A percentile compares a stretch with the other conserved stretches of the same genome.
These are phyloP conservation scores for Drosophila serrata DNA, from an alignment of 1,140 invertebrate species.

Conservation along the genomic window DNA sequence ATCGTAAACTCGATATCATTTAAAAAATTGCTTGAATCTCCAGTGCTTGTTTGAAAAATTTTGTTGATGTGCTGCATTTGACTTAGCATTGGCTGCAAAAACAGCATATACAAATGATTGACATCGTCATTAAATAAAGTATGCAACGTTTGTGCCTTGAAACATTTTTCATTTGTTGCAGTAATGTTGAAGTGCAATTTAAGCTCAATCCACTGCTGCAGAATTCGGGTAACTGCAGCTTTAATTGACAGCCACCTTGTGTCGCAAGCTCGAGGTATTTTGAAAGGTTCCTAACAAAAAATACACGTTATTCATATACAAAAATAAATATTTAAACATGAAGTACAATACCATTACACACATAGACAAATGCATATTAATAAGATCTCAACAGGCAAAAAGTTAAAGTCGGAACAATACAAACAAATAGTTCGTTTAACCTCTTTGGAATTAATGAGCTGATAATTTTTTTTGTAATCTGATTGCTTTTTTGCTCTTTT, in stretches of 20 bases:
- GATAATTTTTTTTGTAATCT: background rate
- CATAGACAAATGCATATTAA: background rate
- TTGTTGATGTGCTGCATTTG: conserved; percentile 25
- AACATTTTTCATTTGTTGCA: conserved; percentile 1
- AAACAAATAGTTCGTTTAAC: background rate
- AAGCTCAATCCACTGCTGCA: background rate
- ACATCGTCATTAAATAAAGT: background rate
- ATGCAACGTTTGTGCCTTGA: conserved; percentile 18
- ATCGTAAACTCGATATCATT: conserved; percentile 23
- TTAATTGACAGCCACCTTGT: background rate
- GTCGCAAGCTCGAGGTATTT: background rate
- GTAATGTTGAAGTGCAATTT: background rate
- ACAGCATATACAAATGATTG: conserved; percentile 10
- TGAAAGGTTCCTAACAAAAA: background rate
- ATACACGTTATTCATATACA: background rate
- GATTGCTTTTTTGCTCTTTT: background rate
- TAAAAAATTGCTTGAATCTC: conserved; percentile 24
- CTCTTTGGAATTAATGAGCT: background rate
- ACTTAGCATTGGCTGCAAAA: conserved; percentile 21
- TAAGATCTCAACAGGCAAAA: background rate
- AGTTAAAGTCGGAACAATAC: background rate
- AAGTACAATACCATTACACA: background rate
- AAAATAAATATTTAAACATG: background rate
- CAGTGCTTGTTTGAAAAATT: conserved; percentile 29
- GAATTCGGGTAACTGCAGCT: background rate